These are phyloP conservation scores for Falco columbarius DNA, from an alignment of 2,797 vertebrate genomes.

Conservation along the genomic window DNA sequence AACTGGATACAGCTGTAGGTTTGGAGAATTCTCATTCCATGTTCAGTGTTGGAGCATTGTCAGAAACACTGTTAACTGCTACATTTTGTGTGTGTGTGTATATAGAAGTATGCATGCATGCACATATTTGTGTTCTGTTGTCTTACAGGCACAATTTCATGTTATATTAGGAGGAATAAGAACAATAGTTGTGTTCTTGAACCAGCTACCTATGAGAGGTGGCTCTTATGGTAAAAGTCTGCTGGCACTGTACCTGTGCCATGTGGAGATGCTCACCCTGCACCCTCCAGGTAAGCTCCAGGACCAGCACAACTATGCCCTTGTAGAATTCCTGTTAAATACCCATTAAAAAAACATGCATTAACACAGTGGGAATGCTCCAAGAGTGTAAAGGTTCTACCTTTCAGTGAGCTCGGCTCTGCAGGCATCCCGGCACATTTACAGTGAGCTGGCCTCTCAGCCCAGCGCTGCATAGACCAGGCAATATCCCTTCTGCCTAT, in stretches of 20 bases:
- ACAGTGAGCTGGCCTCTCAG: not conserved
- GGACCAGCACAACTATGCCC: not conserved
- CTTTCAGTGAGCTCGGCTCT: not conserved
- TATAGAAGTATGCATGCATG: not conserved
- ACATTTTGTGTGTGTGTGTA: not conserved
- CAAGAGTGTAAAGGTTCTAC: not conserved
- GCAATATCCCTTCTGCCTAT: not conserved
- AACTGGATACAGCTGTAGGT: not conserved
- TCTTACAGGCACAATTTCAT: not conserved
- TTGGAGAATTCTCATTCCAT: not conserved
- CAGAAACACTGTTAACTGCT: not conserved
- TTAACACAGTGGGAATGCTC: not conserved
- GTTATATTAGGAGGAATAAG: not conserved
- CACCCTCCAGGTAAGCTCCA: not conserved
- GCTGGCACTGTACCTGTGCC: accelerated
- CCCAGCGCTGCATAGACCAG: not conserved
- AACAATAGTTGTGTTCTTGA: not conserved
- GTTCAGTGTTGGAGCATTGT: not conserved
- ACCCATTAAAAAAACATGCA: not conserved
- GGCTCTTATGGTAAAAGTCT: not conserved
- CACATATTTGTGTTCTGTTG: not conserved
- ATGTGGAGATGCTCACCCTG: not conserved
- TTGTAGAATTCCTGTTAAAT: not conserved
- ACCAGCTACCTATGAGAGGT: not conserved
- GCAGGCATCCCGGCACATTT: not conserved